A percentile compares a stretch with the other conserved stretches of the same genome.
These are phyloP conservation scores for Lithophane ornitopus DNA, from an alignment of 2,888 invertebrate genomes.

Conservation along the genomic window DNA sequence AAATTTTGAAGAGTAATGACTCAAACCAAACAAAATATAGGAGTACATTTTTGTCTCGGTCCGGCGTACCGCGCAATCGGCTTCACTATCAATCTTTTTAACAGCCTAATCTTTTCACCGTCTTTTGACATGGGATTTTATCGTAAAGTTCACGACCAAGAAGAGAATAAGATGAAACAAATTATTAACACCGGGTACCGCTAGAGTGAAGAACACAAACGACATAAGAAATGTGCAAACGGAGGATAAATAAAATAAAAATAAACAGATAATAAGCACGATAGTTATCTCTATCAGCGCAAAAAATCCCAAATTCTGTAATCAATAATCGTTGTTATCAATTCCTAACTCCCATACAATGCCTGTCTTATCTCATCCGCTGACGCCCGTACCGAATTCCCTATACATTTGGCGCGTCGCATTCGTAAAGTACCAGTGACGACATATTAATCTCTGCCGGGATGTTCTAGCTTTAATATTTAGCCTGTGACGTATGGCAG, in stretches of 20 bases:
- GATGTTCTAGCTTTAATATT: slow-evolving; percentile 76
- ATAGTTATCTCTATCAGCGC: slow-evolving; percentile 5
- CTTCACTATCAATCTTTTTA: neutral
- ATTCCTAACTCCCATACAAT: neutral
- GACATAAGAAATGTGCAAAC: too few relatives aligned
- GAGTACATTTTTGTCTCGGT: neutral
- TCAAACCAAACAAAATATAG: neutral
- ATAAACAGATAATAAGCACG: neutral
- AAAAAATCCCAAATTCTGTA: neutral
- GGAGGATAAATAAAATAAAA: neutral
- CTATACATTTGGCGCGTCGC: slow-evolving; percentile 68
- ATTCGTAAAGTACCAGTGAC: slow-evolving; percentile 78
- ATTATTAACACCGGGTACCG: neutral
- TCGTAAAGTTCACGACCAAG: neutral
- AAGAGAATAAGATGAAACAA: neutral
- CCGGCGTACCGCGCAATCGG: too few relatives aligned
- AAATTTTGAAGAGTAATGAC: neutral
- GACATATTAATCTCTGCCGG: slow-evolving; percentile 82
- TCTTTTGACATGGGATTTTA: neutral
- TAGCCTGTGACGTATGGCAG: slow-evolving; percentile 69
- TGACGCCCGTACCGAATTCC: slow-evolving; percentile 55
- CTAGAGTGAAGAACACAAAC: too few relatives aligned
- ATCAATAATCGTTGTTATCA: slow-evolving; percentile 3
- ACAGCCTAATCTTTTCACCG: too few relatives aligned
- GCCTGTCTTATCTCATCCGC: slow-evolving; percentile 43